Conservation (phyloP, 1,140 invertebrate genomes). For the Drusus annulatus region DNA sequence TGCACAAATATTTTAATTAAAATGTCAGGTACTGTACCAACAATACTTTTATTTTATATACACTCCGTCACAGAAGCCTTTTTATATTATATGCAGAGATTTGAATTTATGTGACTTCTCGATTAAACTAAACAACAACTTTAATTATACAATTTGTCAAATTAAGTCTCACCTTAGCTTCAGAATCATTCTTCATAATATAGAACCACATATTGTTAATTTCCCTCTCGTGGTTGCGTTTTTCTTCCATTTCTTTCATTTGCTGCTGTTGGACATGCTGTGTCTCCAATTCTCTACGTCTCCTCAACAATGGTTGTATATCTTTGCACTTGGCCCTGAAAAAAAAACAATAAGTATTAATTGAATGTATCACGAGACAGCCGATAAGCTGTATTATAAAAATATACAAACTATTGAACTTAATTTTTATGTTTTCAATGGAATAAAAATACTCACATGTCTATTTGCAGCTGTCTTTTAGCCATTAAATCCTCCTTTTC, state of each 20-base stretch:
- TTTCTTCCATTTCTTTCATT: constrained; percentile 51
- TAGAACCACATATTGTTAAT: constrained; percentile 48
- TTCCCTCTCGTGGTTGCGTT: constrained; percentile 39
- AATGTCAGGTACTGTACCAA: too few species aligned
- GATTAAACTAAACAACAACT: too few species aligned
- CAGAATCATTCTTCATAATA: constrained; percentile 49
- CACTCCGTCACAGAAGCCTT: too few species aligned
- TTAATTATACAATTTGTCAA: too few species aligned
- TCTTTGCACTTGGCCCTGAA: constrained; percentile 49
- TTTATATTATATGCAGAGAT: too few species aligned
- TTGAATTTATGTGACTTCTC: too few species aligned
- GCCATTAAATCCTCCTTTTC: constrained; percentile 47
- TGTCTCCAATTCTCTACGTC: constrained; percentile 44
- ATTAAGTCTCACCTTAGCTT: constrained; percentile 34
- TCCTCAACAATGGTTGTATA: constrained; percentile 38
- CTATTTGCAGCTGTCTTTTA: constrained; percentile 46
- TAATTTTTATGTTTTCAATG: too few species aligned
- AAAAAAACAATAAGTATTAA: background rate
- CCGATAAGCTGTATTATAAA: too few species aligned
- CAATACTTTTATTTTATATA: too few species aligned
- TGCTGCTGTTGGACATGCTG: constrained; percentile 50
- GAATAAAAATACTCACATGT: constrained; percentile 31
- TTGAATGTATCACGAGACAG: background rate
- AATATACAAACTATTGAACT: too few species aligned
- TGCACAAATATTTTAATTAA: too few species aligned